phyloP scores from a whole-genome alignment of 2,888 invertebrate genomes.

The Globia sparganii region DNA sequence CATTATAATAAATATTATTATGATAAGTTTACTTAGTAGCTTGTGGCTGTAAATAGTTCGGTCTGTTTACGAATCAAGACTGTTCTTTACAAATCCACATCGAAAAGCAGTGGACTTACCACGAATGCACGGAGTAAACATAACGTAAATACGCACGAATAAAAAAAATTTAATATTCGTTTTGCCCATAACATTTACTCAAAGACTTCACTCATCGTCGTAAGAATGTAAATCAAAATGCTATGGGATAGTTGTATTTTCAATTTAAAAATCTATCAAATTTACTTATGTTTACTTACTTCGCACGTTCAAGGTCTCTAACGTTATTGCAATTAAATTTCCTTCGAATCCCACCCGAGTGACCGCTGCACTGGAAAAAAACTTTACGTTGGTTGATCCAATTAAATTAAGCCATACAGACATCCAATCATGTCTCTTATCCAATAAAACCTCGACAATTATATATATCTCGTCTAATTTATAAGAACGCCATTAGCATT shows the following conservation, averaged over 20 bases:
- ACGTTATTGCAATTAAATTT: no score
- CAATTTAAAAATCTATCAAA: no score
- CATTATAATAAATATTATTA: neutral
- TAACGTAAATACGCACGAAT: neutral
- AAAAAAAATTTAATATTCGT: no score
- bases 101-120: neutral
- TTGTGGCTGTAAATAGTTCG: neutral
- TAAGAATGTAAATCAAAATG: neutral
- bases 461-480: conserved; percentile 18
- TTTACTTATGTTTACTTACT: no score
- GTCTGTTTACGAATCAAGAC: neutral
- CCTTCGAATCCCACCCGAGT: neutral
- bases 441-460: neutral
- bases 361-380: neutral
- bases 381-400: neutral
- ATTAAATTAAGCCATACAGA: neutral
- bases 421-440: neutral
- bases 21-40: neutral
- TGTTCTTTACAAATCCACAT: neutral
- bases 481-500: conserved; percentile 23
- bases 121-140: neutral
- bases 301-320: no score
- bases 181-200: neutral
- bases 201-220: neutral
- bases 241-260: neutral